phyloP scores from a whole-genome alignment of 2,888 invertebrate species.

The Netelia melanura region DNA sequence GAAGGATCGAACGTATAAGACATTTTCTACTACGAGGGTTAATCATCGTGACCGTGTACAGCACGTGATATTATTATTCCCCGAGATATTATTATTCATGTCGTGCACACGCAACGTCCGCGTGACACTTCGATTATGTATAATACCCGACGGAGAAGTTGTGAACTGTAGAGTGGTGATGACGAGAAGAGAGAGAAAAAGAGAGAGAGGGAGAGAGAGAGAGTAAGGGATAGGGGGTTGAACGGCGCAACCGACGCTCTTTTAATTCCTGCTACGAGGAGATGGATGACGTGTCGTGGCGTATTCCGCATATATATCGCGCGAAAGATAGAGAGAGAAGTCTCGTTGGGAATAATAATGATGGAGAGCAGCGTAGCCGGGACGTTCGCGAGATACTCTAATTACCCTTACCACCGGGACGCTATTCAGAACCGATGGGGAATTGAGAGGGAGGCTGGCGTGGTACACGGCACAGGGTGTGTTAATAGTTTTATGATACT shows the following conservation, averaged over 20 bases:
- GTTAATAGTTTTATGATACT: constrained; percentile 66
- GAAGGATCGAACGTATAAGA: not conserved
- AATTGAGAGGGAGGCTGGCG: constrained; percentile 43
- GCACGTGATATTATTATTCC: constrained; percentile 11
- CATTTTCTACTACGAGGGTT: not conserved
- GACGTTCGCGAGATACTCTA: constrained; percentile 56
- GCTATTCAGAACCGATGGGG: constrained; percentile 38
- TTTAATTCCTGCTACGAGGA: constrained; percentile 53
- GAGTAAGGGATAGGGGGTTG: not conserved
- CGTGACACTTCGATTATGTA: constrained; percentile 48
- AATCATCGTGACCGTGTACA: not conserved
- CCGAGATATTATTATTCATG: constrained; percentile 32
- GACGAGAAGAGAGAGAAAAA: not conserved
- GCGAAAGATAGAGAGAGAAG: constrained; percentile 21
- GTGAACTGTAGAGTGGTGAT: not conserved
- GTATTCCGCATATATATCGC: constrained; percentile 41
- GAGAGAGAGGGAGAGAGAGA: constrained; percentile 4
- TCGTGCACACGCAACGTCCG: constrained; percentile 28
- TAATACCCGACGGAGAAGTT: constrained; percentile 3
- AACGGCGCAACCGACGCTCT: constrained; percentile 26
- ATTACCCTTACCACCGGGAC: constrained; percentile 58
- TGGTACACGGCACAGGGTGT: constrained; percentile 46
- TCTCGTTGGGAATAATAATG: constrained; percentile 64
- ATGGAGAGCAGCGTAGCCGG: constrained; percentile 24
- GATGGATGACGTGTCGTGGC: constrained; percentile 62